Percentiles rank a stretch among this genome's conserved stretches.
These are phyloP conservation scores for Zaprionus capensis DNA, from an alignment of 1,140 invertebrate genomes.

Conservation along the genomic window DNA sequence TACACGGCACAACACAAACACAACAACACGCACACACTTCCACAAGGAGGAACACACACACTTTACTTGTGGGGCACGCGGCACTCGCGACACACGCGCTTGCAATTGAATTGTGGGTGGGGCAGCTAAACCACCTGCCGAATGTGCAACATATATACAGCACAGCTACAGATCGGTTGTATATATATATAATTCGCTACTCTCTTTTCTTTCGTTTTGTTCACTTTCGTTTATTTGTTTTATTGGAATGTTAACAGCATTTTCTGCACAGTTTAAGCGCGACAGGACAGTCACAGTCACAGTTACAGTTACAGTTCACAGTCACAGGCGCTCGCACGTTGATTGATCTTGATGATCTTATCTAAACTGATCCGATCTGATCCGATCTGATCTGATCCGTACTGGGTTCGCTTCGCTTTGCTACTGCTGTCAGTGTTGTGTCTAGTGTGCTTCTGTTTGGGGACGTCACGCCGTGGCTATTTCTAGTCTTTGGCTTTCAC, in stretches of 20 bases:
- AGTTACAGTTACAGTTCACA: conserved; percentile 1
- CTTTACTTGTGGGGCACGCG: not conserved
- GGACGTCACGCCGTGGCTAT: conserved; percentile 80
- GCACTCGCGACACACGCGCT: conserved; percentile 18
- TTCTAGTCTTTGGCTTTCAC: conserved; percentile 82
- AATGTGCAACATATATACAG: not conserved
- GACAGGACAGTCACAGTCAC: conserved; percentile 5
- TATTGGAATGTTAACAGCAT: conserved; percentile 54
- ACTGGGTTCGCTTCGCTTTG: conserved; percentile 64
- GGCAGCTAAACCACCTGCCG: conserved; percentile 43
- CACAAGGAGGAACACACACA: conserved; percentile 7
- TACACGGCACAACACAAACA: conserved; percentile 5
- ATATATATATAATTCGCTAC: conserved; percentile 1
- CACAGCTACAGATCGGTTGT: not conserved
- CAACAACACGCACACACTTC: not conserved
- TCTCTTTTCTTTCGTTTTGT: conserved; percentile 13
- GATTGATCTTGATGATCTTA: not conserved
- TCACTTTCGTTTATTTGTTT: conserved; percentile 42
- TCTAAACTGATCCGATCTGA: conserved; percentile 19
- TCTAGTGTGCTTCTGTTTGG: conserved; percentile 62
- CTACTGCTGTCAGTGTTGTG: conserved; percentile 62
- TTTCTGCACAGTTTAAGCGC: conserved; percentile 34
- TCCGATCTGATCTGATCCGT: conserved; percentile 37
- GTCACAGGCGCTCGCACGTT: not conserved
- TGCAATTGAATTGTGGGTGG: conserved; percentile 22